A percentile compares a stretch with the other conserved stretches of the same genome.
These are phyloP conservation scores for Electrophaes corylata DNA, from an alignment of 2,888 invertebrate genomes.

Conservation along the genomic window DNA sequence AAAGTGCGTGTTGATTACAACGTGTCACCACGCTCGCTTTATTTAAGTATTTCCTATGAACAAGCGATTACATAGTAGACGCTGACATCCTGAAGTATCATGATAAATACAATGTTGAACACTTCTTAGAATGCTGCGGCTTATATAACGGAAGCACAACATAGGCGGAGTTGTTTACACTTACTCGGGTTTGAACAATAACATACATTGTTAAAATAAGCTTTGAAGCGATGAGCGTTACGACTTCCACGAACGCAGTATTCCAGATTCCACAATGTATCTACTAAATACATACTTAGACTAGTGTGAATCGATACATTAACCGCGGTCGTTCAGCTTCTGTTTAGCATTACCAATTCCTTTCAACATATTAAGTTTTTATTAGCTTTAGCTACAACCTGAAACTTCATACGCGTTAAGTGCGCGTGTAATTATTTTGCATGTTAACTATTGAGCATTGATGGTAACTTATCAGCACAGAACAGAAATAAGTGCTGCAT, in stretches of 20 bases:
- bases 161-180: constrained; percentile 64
- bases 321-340: too few species aligned
- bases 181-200: constrained; percentile 59
- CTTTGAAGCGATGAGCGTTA: constrained; percentile 58
- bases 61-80: background rate
- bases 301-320: too few species aligned
- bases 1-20: too few species aligned
- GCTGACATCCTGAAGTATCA: constrained; percentile 21
- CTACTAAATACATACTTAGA: constrained; percentile 5
- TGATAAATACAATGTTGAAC: constrained; percentile 39
- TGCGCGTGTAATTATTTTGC: too few species aligned
- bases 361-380: too few species aligned
- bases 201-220: constrained; percentile 68
- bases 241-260: constrained; percentile 46
- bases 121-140: constrained; percentile 61
- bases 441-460: too few species aligned
- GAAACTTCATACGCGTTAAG: too few species aligned
- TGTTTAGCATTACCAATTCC: too few species aligned
- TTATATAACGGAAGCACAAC: constrained; percentile 55
- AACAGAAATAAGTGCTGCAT: too few species aligned
- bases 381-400: too few species aligned
- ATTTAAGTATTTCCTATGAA: too few species aligned
- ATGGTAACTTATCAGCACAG: too few species aligned
- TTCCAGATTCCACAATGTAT: constrained; percentile 39
- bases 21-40: background rate